A percentile compares a stretch with the other conserved stretches of the same genome.
phyloP scores from a whole-genome alignment of 2,113 vertebrate genomes.

The Noturus placidus region DNA sequence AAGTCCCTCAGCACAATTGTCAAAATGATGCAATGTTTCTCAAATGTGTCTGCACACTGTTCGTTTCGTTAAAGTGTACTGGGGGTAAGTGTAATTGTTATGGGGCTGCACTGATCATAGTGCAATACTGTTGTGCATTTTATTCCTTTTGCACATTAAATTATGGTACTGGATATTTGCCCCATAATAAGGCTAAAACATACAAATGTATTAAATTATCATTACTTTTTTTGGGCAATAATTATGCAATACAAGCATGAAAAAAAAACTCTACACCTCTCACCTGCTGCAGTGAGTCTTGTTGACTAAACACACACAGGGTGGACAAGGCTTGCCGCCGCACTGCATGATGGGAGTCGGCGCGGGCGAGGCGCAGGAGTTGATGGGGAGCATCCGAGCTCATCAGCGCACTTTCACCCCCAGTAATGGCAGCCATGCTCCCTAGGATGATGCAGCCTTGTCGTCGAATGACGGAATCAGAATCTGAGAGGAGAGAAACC shows the following conservation, averaged over 20 bases:
- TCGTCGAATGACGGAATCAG: conserved; percentile 67
- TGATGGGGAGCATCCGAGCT: conserved; percentile 51
- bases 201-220: conserved; percentile 11
- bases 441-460: conserved; percentile 67
- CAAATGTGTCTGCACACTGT: conserved; percentile 45
- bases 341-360: conserved; percentile 67
- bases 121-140: conserved; percentile 21
- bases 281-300: conserved; percentile 65
- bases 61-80: conserved; percentile 40
- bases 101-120: conserved; percentile 33
- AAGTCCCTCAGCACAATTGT: conserved; percentile 52
- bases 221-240: conserved; percentile 4
- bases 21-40: conserved; percentile 56
- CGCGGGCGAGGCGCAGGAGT: conserved; percentile 65
- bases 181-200: conserved; percentile 12
- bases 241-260: conserved; percentile 15
- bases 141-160: conserved; percentile 26
- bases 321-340: conserved; percentile 65
- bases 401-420: conserved; percentile 54
- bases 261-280: conserved; percentile 15
- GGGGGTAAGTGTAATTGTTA: conserved; percentile 41
- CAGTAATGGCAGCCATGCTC: conserved; percentile 60
- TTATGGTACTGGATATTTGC: not conserved
- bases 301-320: conserved; percentile 64
- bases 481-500: conserved; percentile 61